Percentiles rank a stretch among this genome's conserved stretches.
Conservation (phyloP, 2,113 vertebrate genomes). For the Raja brachyura region DNA sequence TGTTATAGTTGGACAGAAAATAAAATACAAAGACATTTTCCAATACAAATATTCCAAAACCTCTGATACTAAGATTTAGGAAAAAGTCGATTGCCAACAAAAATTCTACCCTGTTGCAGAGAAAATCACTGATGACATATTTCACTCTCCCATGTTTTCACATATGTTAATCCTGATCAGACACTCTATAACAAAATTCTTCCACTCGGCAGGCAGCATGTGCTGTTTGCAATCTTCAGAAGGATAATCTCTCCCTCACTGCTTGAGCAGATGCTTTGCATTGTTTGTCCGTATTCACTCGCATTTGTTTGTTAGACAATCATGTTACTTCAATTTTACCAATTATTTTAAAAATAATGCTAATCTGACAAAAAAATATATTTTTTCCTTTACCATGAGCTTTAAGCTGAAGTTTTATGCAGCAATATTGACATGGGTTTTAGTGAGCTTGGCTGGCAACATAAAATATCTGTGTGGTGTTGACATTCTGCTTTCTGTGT, state of each 20-base stretch:
- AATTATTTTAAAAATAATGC: not conserved
- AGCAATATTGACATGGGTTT: no score
- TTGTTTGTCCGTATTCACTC: not conserved
- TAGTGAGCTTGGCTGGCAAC: not conserved
- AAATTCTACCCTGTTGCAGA: not conserved
- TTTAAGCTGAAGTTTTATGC: not conserved
- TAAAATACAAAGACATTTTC: not conserved
- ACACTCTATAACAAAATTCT: not conserved
- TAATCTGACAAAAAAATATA: not conserved
- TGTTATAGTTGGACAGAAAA: not conserved
- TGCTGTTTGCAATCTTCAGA: not conserved
- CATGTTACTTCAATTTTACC: not conserved
- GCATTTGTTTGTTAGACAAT: not conserved
- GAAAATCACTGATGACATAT: not conserved
- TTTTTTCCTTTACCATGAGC: not conserved
- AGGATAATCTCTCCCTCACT: not conserved
- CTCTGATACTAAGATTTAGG: not conserved
- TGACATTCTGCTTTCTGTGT: conserved; percentile 21
- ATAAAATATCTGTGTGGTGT: conserved; percentile 20
- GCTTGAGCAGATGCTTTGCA: not conserved
- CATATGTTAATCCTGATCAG: not conserved
- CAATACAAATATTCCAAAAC: not conserved
- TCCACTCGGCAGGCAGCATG: not conserved
- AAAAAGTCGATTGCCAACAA: not conserved
- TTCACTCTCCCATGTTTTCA: not conserved